phyloP scores from a whole-genome alignment of 92 coral and sea anemone genomes.

The Porites rus region DNA sequence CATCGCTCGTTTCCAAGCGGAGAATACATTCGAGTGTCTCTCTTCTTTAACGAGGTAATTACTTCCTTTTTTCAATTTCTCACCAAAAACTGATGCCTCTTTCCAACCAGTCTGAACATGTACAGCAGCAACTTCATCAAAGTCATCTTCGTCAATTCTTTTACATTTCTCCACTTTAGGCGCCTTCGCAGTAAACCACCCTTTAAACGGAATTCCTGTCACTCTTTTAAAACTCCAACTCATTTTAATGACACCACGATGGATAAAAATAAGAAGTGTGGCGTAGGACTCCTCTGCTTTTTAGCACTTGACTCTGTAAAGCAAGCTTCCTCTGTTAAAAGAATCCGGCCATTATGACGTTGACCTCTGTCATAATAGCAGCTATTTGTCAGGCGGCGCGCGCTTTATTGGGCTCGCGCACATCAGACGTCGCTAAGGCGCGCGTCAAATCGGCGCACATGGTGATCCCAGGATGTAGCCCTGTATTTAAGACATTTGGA shows the following conservation, averaged over 20 bases:
- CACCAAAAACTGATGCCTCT: background rate
- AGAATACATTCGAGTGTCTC: background rate
- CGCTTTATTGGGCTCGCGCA: background rate
- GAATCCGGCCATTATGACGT: background rate
- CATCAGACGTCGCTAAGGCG: background rate
- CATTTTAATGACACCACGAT: too few relatives aligned
- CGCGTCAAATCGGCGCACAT: too few relatives aligned
- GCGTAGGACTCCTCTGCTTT: background rate
- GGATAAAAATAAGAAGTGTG: background rate
- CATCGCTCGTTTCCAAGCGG: conserved; percentile 5
- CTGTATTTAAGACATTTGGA: too few relatives aligned
- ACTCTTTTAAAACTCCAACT: background rate
- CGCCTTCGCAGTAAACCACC: background rate
- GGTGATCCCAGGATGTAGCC: too few relatives aligned
- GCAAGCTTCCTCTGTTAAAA: background rate
- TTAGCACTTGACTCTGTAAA: background rate
- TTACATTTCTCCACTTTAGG: background rate
- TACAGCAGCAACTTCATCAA: background rate
- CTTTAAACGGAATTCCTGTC: background rate
- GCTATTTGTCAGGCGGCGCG: background rate
- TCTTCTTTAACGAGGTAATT: background rate
- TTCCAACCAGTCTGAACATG: conserved; percentile 5
- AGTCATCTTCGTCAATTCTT: background rate
- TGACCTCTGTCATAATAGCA: background rate
- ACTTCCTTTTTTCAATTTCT: conserved; percentile 1